Conservation (phyloP, 2,888 invertebrate genomes). For the Drosophila siamana region DNA sequence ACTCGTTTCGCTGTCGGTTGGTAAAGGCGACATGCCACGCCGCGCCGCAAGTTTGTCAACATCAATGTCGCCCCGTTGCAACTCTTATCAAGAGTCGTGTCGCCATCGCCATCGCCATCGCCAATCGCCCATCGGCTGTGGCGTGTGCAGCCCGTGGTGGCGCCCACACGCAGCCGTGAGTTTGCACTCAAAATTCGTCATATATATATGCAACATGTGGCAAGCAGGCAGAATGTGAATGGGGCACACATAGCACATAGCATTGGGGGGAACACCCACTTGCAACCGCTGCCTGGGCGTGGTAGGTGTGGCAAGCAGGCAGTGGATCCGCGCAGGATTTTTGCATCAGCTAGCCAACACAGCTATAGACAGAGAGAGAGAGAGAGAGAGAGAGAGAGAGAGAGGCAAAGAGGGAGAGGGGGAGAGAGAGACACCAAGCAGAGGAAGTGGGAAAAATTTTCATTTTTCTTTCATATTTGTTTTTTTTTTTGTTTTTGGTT, state of each 20-base stretch:
- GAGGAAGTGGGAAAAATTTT: conserved; percentile 6
- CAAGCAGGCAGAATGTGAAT: conserved; percentile 38
- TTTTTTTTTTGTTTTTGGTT: background rate
- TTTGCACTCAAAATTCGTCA: conserved; percentile 75
- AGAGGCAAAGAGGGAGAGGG: background rate
- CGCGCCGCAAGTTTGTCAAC: conserved; percentile 71
- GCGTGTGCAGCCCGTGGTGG: conserved; percentile 27
- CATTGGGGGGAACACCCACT: conserved; percentile 62
- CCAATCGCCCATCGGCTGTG: conserved; percentile 48
- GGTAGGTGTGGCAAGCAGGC: conserved; percentile 33
- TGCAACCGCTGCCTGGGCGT: conserved; percentile 31
- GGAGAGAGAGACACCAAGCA: background rate
- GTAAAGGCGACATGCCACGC: conserved; percentile 34
- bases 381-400: background rate
- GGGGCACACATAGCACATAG: conserved; percentile 3
- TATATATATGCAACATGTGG: conserved; percentile 61
- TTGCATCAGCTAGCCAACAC: conserved; percentile 34
- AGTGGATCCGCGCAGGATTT: conserved; percentile 68
- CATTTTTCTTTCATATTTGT: background rate
- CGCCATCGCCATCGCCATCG: conserved; percentile 53
- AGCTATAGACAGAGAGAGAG: conserved; percentile 24
- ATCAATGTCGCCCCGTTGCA: conserved; percentile 54
- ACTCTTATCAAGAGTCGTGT: conserved; percentile 76
- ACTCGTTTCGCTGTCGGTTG: conserved; percentile 27
- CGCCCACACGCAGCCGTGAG: conserved; percentile 71